phyloP scores from a whole-genome alignment of 2,888 invertebrate species.

The Ecdyonurus torrentis region DNA sequence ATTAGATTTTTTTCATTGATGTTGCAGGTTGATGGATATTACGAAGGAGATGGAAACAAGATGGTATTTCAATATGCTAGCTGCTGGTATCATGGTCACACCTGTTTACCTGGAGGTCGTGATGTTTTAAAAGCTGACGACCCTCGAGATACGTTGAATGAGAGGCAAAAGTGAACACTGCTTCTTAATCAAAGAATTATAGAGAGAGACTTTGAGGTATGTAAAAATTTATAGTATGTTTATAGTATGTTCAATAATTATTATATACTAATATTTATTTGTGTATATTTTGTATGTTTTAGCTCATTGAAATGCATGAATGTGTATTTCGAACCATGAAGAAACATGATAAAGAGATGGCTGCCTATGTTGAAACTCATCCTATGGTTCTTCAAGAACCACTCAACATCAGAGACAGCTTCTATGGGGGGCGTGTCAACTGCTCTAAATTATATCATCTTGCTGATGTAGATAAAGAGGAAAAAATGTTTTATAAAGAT shows the following conservation, averaged over 20 bases:
- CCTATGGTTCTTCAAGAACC: background rate
- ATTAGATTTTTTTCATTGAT: background rate
- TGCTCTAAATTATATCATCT: background rate
- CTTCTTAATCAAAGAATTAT: background rate
- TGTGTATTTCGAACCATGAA: background rate
- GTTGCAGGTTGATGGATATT: background rate
- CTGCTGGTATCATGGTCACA: background rate
- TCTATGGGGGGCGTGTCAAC: constrained; percentile 1
- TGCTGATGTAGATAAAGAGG: background rate
- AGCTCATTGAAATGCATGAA: background rate
- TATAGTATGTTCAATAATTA: no score
- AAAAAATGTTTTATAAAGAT: background rate
- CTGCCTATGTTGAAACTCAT: background rate
- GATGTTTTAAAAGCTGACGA: background rate
- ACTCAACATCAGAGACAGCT: background rate
- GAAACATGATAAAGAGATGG: background rate
- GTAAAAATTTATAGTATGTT: no score
- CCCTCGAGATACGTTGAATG: background rate
- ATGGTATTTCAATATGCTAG: background rate
- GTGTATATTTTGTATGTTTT: background rate
- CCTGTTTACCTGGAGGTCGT: background rate
- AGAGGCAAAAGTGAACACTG: background rate
- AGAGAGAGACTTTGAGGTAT: background rate
- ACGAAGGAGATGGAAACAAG: background rate
- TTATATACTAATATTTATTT: no score